Conservation (phyloP, 2,888 invertebrate species). For the Cryptocheilus praepositus region DNA sequence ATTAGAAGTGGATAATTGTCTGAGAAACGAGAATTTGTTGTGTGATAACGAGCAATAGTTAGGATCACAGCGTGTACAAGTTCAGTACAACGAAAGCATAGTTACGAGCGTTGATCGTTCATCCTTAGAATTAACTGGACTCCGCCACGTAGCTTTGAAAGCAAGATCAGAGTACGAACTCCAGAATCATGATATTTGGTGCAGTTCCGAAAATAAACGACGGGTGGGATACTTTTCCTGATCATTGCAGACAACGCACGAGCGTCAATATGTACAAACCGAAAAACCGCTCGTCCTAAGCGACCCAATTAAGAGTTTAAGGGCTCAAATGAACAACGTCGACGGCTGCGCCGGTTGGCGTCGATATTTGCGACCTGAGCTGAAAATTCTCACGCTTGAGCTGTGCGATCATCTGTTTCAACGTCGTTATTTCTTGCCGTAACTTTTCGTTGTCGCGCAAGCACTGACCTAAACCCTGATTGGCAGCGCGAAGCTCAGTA, state of each 20-base stretch:
- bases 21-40: too few species aligned
- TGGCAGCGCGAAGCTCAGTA: constrained; percentile 86
- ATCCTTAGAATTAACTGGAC: neutral
- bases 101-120: too few species aligned
- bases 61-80: too few species aligned
- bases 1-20: too few species aligned
- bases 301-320: constrained; percentile 39
- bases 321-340: constrained; percentile 62
- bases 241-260: constrained; percentile 18
- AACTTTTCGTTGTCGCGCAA: constrained; percentile 84
- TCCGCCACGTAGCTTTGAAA: constrained; percentile 8
- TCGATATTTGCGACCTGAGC: constrained; percentile 78
- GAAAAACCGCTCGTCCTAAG: constrained; percentile 28
- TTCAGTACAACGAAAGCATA: too few species aligned
- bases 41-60: too few species aligned
- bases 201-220: constrained; percentile 26
- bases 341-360: constrained; percentile 41
- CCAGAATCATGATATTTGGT: constrained; percentile 24
- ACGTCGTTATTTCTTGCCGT: constrained; percentile 81
- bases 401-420: constrained; percentile 84
- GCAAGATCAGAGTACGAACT: constrained; percentile 13
- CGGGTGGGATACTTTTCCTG: constrained; percentile 3
- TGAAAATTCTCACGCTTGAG: constrained; percentile 86
- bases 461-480: constrained; percentile 82
- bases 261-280: constrained; percentile 48